These are phyloP conservation scores for Auanema sp. DNA, from an alignment of 2,888 invertebrate species.

Conservation along the genomic window DNA sequence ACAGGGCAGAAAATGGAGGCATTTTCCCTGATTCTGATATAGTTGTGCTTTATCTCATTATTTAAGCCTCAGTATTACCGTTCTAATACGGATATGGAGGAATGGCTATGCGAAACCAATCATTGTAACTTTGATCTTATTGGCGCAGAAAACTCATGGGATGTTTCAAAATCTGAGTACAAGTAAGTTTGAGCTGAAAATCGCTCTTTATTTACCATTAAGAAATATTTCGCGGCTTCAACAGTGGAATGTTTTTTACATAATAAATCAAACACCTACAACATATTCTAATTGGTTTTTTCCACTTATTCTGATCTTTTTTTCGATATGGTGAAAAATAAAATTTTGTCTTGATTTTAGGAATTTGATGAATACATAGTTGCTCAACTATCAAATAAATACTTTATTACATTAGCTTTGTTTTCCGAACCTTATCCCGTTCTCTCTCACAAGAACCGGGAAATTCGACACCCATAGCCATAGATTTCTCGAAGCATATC, in stretches of 20 bases:
- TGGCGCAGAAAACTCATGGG: conserved; percentile 39
- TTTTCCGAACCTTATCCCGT: too few relatives aligned
- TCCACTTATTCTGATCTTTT: too few relatives aligned
- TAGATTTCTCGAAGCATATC: too few relatives aligned
- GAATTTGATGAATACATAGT: too few relatives aligned
- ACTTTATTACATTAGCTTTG: too few relatives aligned
- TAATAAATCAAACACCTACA: conserved; percentile 19
- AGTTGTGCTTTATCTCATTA: too few relatives aligned
- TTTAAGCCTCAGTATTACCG: conserved; percentile 37
- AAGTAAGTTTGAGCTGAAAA: conserved; percentile 3
- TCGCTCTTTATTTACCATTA: conserved; percentile 3
- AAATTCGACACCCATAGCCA: too few relatives aligned
- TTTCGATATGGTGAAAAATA: too few relatives aligned
- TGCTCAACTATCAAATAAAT: too few relatives aligned
- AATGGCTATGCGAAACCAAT: conserved; percentile 35
- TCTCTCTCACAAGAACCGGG: too few relatives aligned
- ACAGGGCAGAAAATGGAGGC: conserved; percentile 11
- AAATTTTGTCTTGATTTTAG: too few relatives aligned
- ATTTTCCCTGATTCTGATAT: neutral
- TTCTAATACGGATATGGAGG: conserved; percentile 33
- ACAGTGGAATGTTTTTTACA: conserved; percentile 45
- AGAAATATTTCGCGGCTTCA: conserved; percentile 42
- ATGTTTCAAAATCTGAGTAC: conserved; percentile 12
- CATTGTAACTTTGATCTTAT: conserved; percentile 39
- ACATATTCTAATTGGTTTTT: too few relatives aligned